Evolutionary conservation across 2,888 invertebrate species (phyloP).

Genomic region (Steromphala cineraria): DNA sequence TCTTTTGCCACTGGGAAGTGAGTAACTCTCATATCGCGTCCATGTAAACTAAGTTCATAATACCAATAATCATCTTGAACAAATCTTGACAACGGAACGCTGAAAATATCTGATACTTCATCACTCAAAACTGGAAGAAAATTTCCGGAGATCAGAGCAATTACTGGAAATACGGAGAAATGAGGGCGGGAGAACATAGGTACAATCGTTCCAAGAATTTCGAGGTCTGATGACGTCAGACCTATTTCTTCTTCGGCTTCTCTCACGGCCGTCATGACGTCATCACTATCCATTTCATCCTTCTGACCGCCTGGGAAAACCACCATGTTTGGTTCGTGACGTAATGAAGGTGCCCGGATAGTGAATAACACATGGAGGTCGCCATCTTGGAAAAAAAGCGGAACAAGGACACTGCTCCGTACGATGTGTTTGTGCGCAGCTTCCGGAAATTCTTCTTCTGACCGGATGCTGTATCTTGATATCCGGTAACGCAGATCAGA

Average conservation of each 20-base stretch:
- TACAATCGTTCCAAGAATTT: slow-evolving; percentile 57
- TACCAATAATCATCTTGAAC: slow-evolving; percentile 41
- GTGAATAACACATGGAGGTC: slow-evolving; percentile 59
- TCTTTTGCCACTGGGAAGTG: slow-evolving; percentile 54
- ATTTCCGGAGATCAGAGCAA: slow-evolving; percentile 57
- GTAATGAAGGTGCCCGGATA: slow-evolving; percentile 53
- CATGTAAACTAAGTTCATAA: slow-evolving; percentile 8
- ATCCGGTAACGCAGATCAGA: not conserved
- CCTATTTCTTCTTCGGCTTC: slow-evolving; percentile 74
- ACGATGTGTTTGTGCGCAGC: slow-evolving; percentile 21
- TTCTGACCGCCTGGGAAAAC: slow-evolving; percentile 71
- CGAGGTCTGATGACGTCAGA: slow-evolving; percentile 54
- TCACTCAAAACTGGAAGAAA: slow-evolving; percentile 64
- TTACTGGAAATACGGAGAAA: slow-evolving; percentile 63
- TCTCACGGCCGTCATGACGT: slow-evolving; percentile 65
- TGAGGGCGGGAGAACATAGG: slow-evolving; percentile 54
- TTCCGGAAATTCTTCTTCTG: not conserved
- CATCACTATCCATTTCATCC: slow-evolving; percentile 62
- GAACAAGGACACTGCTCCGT: slow-evolving; percentile 47
- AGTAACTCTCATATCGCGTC: slow-evolving; percentile 33
- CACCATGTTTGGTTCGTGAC: slow-evolving; percentile 62
- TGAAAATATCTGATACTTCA: slow-evolving; percentile 68
- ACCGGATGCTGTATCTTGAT: not conserved
- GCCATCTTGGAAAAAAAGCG: slow-evolving; percentile 49
- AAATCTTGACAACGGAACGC: slow-evolving; percentile 65